Conservation (phyloP, 1,140 invertebrate species). For the Metopolophium dirhodum region DNA sequence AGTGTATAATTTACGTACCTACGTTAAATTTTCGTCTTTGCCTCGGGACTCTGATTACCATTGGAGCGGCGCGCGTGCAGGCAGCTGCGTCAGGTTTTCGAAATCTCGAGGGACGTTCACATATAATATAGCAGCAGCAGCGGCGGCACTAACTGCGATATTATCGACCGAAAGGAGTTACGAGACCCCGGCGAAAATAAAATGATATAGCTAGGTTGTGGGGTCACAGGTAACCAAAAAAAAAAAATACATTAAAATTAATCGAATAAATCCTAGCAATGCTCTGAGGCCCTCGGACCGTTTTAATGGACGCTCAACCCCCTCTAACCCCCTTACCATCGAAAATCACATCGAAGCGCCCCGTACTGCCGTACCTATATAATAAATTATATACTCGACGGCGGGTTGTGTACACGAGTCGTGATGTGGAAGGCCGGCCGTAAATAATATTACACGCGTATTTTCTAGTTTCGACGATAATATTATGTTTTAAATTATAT, state of each 20-base stretch:
- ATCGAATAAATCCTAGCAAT: conserved; percentile 7
- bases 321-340: neutral
- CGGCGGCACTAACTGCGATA: neutral
- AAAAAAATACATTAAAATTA: conserved; percentile 1
- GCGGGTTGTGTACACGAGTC: neutral
- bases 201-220: neutral
- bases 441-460: neutral
- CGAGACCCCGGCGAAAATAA: neutral
- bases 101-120: neutral
- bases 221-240: neutral
- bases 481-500: neutral
- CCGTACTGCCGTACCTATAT: neutral
- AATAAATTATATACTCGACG: neutral
- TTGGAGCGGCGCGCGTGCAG: neutral
- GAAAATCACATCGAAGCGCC: neutral
- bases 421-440: neutral
- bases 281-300: neutral
- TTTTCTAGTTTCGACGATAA: neutral
- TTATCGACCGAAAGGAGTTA: neutral
- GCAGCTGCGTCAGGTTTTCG: neutral
- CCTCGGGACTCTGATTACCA: neutral
- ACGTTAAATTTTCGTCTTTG: neutral
- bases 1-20: neutral
- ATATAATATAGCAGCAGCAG: neutral
- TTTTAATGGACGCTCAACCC: conserved; percentile 1